Percentiles rank a stretch among this genome's conserved stretches.
phyloP scores from a whole-genome alignment of 2,113 vertebrate genomes.

The Uropsilus gracilis region DNA sequence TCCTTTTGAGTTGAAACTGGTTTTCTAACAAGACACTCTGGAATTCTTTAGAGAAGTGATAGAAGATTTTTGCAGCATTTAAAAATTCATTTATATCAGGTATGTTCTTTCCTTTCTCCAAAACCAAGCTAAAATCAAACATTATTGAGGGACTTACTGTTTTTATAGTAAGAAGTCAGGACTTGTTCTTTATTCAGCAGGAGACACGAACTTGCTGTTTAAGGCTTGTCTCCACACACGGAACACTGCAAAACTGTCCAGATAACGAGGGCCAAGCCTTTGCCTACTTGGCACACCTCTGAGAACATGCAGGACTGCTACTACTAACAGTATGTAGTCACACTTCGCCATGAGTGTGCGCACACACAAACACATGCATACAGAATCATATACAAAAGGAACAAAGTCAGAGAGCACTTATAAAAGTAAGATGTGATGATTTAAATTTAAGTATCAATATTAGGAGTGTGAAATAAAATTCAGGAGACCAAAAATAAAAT shows the following conservation, averaged over 20 bases:
- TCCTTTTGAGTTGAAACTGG: slow-evolving; percentile 26
- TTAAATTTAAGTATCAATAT: not conserved
- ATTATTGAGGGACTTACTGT: not conserved
- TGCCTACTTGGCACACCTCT: not conserved
- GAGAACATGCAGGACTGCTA: not conserved
- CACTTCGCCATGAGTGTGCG: too few species aligned
- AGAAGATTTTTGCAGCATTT: slow-evolving; percentile 40
- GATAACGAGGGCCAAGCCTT: not conserved
- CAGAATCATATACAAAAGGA: not conserved
- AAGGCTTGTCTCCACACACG: not conserved
- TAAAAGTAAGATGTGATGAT: not conserved
- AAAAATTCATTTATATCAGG: not conserved
- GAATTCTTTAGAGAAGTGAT: not conserved
- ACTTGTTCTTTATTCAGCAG: not conserved
- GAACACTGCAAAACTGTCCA: not conserved
- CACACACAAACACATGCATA: not conserved
- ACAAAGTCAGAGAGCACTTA: not conserved
- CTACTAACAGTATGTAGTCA: not conserved
- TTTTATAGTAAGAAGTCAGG: not conserved
- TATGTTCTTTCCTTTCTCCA: not conserved
- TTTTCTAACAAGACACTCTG: not conserved
- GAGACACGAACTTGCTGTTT: not conserved
- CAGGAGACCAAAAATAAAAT: not conserved
- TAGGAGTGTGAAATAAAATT: not conserved
- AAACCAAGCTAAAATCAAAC: not conserved